Evolutionary conservation across 2,113 vertebrate species (phyloP), one percentile per base, ranked within the genome.

Genomic region (Callospermophilus lateralis): DNA sequence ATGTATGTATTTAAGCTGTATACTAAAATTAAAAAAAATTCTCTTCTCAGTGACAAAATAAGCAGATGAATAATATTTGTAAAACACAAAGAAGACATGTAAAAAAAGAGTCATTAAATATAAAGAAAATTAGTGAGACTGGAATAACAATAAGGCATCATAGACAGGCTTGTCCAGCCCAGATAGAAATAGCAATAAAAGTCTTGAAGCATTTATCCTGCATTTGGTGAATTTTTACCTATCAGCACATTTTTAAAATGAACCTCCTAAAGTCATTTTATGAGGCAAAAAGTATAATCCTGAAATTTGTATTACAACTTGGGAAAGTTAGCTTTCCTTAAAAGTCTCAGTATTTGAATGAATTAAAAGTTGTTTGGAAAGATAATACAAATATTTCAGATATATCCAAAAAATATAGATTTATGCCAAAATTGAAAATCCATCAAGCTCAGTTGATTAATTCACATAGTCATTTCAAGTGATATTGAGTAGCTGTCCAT

Each of bases 91-190:
- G 74, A 94, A 98, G 97, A 98, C 79, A 70, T 92, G 65, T 97
- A 97, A 73, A n/a, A n/a, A n/a, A 73, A 97, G 89, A 95, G 58
- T 98, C 96, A 96, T 96, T 97, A 98, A 98, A 94, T 96, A 94
- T 92, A 98, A 98, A 97, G 97, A 98, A 97, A 99, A 98, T 98
- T 98, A 98, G 97, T 98, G 94, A 98, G 95, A 96, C 94, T 98
- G 11, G 81, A 98, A 98, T 97, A 98, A 98, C 93, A 98, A 97
- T 98, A 98, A 67, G 37, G 8, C 55, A 61, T 24, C 20, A 32
- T n/a, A 97, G 97, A 98, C 96, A 98, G 97, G 8, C 67, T 94
- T 94, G 96, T 98, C 97, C 98, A 98, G 98, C 95, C 96, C 86
- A 97, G 96, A 98, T 97, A 97, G 87, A 98, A 97, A 98, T 94